Evolutionary conservation across 2,113 vertebrate species (phyloP), one percentile per base, ranked within the genome.

Genomic region (Lasiurus cinereus): DNA sequence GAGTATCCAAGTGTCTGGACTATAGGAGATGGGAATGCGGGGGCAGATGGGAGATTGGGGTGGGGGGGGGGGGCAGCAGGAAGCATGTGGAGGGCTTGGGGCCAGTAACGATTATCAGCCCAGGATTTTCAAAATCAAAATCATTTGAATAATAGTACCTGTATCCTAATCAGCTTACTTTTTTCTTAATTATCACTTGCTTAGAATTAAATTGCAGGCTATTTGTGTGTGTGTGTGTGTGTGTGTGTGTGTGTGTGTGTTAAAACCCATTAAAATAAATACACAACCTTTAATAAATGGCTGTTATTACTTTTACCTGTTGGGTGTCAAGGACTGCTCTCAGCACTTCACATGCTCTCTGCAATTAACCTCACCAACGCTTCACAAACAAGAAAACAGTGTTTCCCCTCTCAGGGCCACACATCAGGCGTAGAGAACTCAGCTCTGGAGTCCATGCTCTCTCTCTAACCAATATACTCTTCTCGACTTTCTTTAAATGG

Each of bases 361-460:
- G 10, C 9, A 1, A 0, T 39, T 39, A 52, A 16, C 24, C 39
- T 39, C 27, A 11, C 16, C 11, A 29, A 59, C 5, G 0, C 39
- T 27, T 76, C 67, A 22, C 59, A 79, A 48, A 72, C 19, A 29
- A 59, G 33, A 52, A 48, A 64, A 50, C 27, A 19, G 27, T 27
- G 43, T 54, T 31, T 31, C 6, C 18, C 1, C 4, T 24, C 6
- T 24, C 31, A 8, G 33, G 21, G 19, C 72, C 39, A 16, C 59
- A 54, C 43, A 15, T 72, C 87, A 43, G 2, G 6, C 14, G 4
- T 8, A 16, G 91, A 70, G 48, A 29, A 4, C 70, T 27, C 4
- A 39, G 27, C 50, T 11, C 50, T 2, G 6, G 83, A 59, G 14
- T 46, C 46, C 36, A 3, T 12, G 7, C 48, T 50, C 27, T 50